Conservation (phyloP, 2,113 vertebrate genomes). For the Excalfactoria chinensis region DNA sequence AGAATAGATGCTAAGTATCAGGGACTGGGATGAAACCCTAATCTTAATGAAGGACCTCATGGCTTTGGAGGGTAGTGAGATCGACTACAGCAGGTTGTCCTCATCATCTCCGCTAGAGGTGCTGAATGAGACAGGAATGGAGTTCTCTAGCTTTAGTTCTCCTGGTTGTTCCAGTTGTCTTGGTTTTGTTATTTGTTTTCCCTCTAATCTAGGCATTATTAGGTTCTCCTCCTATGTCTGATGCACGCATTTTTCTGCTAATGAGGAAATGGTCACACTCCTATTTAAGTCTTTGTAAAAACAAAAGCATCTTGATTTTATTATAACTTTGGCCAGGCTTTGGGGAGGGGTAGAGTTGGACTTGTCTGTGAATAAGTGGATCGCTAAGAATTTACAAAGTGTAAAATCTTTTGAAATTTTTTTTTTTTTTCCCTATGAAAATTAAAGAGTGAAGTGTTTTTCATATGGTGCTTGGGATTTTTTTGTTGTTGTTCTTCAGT, state of each 20-base stretch:
- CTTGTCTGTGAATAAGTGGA: neutral
- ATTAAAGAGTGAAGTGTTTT: neutral
- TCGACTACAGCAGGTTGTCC: neutral
- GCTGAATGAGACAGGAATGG: neutral
- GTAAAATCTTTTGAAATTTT: neutral
- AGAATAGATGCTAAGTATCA: neutral
- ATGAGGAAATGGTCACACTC: neutral
- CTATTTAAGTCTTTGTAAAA: neutral
- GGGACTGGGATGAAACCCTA: neutral
- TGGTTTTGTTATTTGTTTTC: neutral
- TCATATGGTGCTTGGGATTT: neutral
- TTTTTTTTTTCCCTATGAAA: neutral
- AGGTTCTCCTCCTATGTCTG: neutral
- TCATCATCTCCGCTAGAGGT: neutral
- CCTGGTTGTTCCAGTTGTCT: neutral
- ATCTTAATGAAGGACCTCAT: neutral
- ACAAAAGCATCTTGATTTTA: neutral
- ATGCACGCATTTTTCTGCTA: neutral
- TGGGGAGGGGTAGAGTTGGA: neutral
- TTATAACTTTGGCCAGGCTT: slow-evolving; percentile 1
- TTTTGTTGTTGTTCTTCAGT: neutral
- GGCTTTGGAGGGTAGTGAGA: neutral
- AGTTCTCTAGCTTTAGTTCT: neutral
- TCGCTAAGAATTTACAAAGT: neutral
- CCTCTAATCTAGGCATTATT: neutral